Evolutionary conservation across 1,140 invertebrate species (phyloP), one percentile per base, ranked within the genome.

Genomic region (Drosophila serrata): DNA sequence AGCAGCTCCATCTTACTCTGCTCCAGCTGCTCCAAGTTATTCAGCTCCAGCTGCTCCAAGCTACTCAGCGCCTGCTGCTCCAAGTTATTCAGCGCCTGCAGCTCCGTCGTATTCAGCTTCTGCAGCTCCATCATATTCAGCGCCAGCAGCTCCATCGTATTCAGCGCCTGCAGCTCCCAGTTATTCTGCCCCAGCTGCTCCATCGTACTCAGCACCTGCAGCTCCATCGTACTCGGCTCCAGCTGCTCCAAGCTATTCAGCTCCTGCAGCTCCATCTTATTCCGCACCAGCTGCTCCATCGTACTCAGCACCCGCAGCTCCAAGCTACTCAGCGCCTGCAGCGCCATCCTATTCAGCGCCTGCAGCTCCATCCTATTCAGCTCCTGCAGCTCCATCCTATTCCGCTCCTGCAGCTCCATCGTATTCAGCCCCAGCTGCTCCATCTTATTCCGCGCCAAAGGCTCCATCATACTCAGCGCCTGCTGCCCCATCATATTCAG

Each of bases 301-400:
- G 0, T 73, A 73, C 33, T 67, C 69, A 29, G 69, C 69, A 4
- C 69, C 64, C 0, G 55, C 55, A 1, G 48, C 62, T 9, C 73
- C 80, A 1, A 65, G 49, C 0, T 73, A 73, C 33, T 67, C 69
- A 15, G 69, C 69, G 3, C 69, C 64, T 0, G 55, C 55, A 3
- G 48, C 62, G 9, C 73, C 80, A 62, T 42, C 43, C 79, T 75
- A 75, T 22, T 59, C 70, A 11, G 56, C 63, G 1, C 70, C 70
- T 7, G 59, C 67, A 0, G 24, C 24, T 24, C 24, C 24, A 24
- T 3, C 2, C 4, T 24, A 24, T 4, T 24, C 24, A 24, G 24
- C 24, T 2, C 24, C 24, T 24, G 24, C 24, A 24, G 24, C 24
- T 24, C 24, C 24, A 4, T 3, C 2, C 24, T 24, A 24, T 4